phyloP scores from a whole-genome alignment of 2,888 invertebrate genomes.

The Cantharis rufa region DNA sequence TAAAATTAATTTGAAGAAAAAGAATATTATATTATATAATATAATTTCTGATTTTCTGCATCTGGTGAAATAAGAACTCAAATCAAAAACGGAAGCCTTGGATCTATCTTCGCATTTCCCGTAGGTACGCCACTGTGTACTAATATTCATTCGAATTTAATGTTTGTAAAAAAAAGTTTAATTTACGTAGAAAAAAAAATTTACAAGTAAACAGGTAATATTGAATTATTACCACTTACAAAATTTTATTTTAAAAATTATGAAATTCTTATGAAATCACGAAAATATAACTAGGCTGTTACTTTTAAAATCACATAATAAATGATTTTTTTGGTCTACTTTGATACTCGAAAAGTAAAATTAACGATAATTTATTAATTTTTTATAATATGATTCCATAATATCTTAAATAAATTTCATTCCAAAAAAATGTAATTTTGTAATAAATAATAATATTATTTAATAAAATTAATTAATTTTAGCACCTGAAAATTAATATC shows the following conservation, averaged over 20 bases:
- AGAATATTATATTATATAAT: too few relatives aligned
- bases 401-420: not conserved
- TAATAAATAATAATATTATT: too few relatives aligned
- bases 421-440: too few relatives aligned
- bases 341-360: not conserved
- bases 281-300: not conserved
- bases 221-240: not conserved
- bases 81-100: too few relatives aligned
- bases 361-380: not conserved
- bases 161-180: not conserved
- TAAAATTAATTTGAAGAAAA: too few relatives aligned
- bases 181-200: not conserved
- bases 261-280: not conserved
- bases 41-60: too few relatives aligned
- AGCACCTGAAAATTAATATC: too few relatives aligned
- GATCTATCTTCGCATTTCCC: too few relatives aligned
- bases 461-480: too few relatives aligned
- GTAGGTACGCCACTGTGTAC: too few relatives aligned
- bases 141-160: not conserved
- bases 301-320: not conserved
- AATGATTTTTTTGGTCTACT: not conserved
- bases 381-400: not conserved
- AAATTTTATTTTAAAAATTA: not conserved
- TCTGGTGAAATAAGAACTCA: too few relatives aligned
- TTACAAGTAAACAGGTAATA: not conserved